A percentile compares a stretch with the other conserved stretches of the same genome.
Evolutionary conservation across 2,113 vertebrate genomes (phyloP).

Genomic region (Sturnira hondurensis): DNA sequence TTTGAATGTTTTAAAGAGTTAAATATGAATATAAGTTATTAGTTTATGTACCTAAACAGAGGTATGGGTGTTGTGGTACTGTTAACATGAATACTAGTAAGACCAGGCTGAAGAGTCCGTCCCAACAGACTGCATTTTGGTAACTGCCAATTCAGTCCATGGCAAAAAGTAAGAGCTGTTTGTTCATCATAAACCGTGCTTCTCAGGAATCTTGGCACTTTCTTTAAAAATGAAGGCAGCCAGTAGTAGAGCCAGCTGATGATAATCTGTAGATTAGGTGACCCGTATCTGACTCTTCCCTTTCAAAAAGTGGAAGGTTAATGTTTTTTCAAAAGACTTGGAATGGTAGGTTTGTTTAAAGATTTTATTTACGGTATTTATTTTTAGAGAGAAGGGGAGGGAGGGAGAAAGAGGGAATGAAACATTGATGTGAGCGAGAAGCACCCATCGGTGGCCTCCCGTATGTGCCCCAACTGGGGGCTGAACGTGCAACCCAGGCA

Average conservation of each 20-base stretch:
- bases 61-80: neutral
- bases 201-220: neutral
- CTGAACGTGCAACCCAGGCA: too few species aligned
- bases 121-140: neutral
- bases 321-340: neutral
- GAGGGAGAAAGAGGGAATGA: too few species aligned
- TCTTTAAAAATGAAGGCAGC: neutral
- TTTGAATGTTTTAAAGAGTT: neutral
- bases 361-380: too few species aligned
- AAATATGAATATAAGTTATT: neutral
- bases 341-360: too few species aligned
- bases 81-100: neutral
- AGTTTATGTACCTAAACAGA: neutral
- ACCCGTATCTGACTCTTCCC: neutral
- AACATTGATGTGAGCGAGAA: too few species aligned
- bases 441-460: too few species aligned
- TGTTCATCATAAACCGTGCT: neutral
- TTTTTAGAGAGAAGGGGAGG: too few species aligned
- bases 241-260: neutral
- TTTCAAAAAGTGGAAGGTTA: constrained; percentile 16
- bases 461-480: too few species aligned
- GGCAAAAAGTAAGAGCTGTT: neutral
- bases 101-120: neutral
- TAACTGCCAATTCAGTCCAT: neutral
- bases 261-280: neutral